Evolutionary conservation across 2,113 vertebrate genomes (phyloP).

Genomic region (Tenebrosternarchus preto): DNA sequence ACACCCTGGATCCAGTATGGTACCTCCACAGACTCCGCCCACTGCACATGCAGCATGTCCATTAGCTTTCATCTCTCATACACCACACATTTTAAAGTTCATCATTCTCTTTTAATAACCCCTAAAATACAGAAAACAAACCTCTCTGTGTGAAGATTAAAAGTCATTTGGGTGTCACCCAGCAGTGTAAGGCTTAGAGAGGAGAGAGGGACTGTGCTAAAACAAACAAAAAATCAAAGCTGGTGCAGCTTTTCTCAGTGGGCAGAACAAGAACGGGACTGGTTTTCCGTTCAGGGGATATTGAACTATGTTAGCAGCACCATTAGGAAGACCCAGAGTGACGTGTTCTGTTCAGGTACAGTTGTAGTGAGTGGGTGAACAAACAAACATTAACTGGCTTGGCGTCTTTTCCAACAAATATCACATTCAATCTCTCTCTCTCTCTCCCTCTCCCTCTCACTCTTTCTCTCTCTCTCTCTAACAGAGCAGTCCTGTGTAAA

Average conservation of each 20-base stretch:
- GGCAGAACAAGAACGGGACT: conserved; percentile 7
- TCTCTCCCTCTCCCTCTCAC: background rate
- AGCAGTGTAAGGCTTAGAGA: conserved; percentile 48
- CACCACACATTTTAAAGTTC: conserved; percentile 6
- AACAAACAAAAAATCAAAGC: conserved; percentile 58
- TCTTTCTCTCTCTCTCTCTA: background rate
- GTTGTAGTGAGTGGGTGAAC: background rate
- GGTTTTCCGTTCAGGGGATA: background rate
- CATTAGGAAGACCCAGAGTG: conserved; percentile 31
- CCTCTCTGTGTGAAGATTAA: conserved; percentile 57
- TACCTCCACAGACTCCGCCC: background rate
- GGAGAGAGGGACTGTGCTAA: conserved; percentile 26
- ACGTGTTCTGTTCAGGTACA: conserved; percentile 10
- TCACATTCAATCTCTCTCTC: background rate
- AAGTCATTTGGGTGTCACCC: conserved; percentile 48
- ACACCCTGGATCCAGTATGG: background rate
- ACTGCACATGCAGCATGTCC: conserved; percentile 4
- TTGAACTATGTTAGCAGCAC: conserved; percentile 37
- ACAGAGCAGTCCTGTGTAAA: background rate
- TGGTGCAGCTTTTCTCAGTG: conserved; percentile 56
- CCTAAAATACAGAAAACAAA: conserved; percentile 67
- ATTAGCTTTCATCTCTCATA: conserved; percentile 26
- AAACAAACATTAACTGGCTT: conserved; percentile 14
- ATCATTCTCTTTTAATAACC: conserved; percentile 69
- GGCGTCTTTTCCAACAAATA: background rate